Base-by-base conservation (phyloP, 2,797 vertebrate genomes). In the Paratrypauchen microcephalus region DNA sequence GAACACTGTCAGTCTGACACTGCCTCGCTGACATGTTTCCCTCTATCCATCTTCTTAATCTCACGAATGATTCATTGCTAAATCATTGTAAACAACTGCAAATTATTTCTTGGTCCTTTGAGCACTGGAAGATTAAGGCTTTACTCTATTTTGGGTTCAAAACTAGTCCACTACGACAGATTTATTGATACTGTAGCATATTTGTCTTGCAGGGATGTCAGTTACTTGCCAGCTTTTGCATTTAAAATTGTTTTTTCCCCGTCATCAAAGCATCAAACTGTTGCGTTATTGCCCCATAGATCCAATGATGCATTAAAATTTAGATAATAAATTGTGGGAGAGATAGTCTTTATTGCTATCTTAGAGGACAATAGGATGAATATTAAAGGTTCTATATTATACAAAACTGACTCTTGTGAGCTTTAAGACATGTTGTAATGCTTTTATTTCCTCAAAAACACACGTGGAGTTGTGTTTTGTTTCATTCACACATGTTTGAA, bases 1-100 rank as follows among this genome's bases (percentile, higher is more conserved):
- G 86, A 81, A 79, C 80, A 72, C 73, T 78, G 78, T 80, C 75
- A 72, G 74, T 79, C 74, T 78, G 57, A 72, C 50, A n/a, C 66
- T 65, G 36, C 73, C 75, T 81, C 47, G 45, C 75, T 70, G 73
- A 69, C 68, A 73, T 79, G 65, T 75, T 41, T 63, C 67, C 23
- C 72, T 78, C 70, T 68, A 68, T 60, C 72, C 68, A 65, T 71
- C 66, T 72, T 48, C 70, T 26, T 68, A 65, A 73, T 71, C 71
- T 71, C 72, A 23, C 50, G 69, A 75, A 74, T 50, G 50, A 71
- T 74, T 76, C 41, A 45, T 60, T 68, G 21, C 52, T 55, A 55
- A 66, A 65, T 65, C 63, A 47, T 50, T 66, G 50, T 56, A 66
- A 66, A 66, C 65, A 66, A 65, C 24, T 50, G 47, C 45, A 50